Conservation (phyloP, 2,113 vertebrate species). For the Tetrax tetrax region DNA sequence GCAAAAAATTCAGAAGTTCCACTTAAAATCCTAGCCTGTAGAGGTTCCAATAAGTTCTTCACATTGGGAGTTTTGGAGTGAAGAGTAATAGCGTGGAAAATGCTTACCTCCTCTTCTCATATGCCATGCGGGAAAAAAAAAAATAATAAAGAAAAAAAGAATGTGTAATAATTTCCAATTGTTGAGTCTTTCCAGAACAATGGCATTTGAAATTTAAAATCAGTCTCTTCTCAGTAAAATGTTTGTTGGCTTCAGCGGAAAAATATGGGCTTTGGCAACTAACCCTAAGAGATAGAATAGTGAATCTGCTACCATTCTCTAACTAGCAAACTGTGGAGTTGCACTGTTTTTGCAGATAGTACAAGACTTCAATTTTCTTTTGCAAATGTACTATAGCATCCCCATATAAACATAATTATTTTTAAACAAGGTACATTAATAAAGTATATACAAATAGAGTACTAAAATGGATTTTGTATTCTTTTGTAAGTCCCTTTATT, state of each 20-base stretch:
- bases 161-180: neutral
- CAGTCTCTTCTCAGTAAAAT: neutral
- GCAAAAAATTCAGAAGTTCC: neutral
- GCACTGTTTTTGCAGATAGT: neutral
- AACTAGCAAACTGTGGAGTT: neutral
- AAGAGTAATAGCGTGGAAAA: neutral
- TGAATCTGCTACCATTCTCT: neutral
- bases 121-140: neutral
- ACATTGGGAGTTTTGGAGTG: neutral
- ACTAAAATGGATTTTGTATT: neutral
- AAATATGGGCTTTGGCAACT: neutral
- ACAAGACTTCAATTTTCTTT: neutral
- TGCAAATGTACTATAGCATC: neutral
- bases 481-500: neutral
- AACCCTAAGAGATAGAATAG: neutral
- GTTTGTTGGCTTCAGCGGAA: neutral
- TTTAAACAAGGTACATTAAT: neutral
- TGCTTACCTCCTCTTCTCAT: neutral
- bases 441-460: neutral
- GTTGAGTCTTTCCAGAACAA: neutral
- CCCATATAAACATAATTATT: neutral
- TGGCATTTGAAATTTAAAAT: neutral
- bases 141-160: neutral
- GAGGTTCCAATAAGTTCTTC: neutral
- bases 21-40: neutral